Base-by-base conservation (phyloP, 2,113 vertebrate genomes). In the Spermophilus dauricus region DNA sequence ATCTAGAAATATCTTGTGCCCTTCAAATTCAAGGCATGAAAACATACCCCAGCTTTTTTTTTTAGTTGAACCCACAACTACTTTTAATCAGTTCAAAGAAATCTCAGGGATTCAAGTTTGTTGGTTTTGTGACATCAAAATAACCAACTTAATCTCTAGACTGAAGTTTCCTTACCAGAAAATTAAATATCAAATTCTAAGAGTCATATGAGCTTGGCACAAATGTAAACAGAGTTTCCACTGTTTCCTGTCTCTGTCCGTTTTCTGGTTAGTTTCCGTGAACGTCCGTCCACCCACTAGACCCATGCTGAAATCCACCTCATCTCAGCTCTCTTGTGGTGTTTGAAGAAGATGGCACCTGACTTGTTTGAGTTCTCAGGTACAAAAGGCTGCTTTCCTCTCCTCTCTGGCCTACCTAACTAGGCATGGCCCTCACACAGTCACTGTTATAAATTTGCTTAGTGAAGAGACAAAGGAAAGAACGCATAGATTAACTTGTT, bases 31-130 rank as follows among this genome's bases (percentile, higher is more conserved):
- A 95, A 91, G 58, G 75, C 51, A 83, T 42, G 48, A 93, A 94
- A 89, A 76, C 37, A 76, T 20, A 53, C 10, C 56, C 37, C 14
- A 93, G 61, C 30, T 80, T 63, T 28, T 72, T 72, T 88, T 70
- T 26, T 13, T 8, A 86, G 51, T 77, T 96, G 63, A 83, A 53
- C 28, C 37, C 42, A 80, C 30, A 92, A n/a, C 37, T 58, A 61
- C 30, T 82, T 96, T 80, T 42, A 88, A 94, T 93, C 26, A 84
- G 13, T 61, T 93, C 42, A 89, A 97, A 97, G 82, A 95, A 94
- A 92, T 39, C 58, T 96, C 88, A 73, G 76, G 37, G 82, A 96
- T 63, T 17, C 24, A 63, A 22, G 37, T 67, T 17, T 5, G 24
- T 39, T 20, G 88, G n/a, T 89, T 96, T 69, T 34, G 5, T 86